Evolutionary conservation across 2,797 vertebrate species (phyloP).

Genomic region (Gymnothorax javanicus): DNA sequence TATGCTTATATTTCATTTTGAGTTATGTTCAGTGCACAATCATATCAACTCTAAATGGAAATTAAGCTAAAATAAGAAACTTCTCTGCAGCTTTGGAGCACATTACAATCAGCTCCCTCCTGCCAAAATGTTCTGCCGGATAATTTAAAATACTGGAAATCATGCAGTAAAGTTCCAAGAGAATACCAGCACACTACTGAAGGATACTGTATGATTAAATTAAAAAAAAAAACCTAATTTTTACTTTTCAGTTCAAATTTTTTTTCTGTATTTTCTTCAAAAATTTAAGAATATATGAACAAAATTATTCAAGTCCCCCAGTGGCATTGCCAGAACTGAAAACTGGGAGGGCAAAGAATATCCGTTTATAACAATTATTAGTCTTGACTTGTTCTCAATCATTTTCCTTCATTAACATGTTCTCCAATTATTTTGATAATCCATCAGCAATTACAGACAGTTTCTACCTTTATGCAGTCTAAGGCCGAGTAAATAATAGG

Average conservation of each 20-base stretch:
- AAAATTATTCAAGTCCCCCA: constrained; percentile 39
- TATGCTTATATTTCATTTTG: background rate
- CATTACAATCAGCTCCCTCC: no score
- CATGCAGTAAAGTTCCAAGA: background rate
- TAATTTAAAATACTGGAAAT: background rate
- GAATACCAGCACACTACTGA: background rate
- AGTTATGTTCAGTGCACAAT: background rate
- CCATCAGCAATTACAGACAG: no score
- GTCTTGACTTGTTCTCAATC: no score
- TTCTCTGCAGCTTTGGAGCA: background rate
- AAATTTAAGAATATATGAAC: background rate
- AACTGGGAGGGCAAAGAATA: no score
- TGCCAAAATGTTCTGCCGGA: no score
- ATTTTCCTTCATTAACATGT: no score
- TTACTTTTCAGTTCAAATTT: background rate
- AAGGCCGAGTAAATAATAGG: no score
- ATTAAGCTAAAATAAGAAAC: background rate
- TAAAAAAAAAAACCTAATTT: background rate
- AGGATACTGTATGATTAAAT: background rate
- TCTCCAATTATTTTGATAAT: no score
- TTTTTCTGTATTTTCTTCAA: background rate
- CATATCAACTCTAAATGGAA: background rate
- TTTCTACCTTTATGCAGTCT: no score
- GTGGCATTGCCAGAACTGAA: no score
- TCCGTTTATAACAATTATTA: no score